Evolutionary conservation across 2,113 vertebrate species (phyloP), one percentile per base, ranked within the genome.

Genomic region (Oryzias melastigma): DNA sequence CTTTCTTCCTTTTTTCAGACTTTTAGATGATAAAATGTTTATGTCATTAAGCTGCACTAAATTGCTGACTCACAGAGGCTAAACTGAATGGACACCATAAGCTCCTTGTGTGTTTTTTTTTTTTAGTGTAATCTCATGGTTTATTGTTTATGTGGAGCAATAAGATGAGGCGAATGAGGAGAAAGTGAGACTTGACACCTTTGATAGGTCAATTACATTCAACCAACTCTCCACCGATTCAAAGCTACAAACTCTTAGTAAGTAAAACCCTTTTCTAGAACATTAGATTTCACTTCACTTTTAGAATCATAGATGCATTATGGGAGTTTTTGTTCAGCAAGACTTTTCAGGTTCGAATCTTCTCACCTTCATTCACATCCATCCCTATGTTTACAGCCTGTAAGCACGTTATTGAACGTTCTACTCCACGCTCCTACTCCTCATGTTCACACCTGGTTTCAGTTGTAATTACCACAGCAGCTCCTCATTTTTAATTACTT

Each of bases 11-110:
- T 49, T 40, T 42, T 46, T 43, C 5, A 14, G 43, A 45, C 1
- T 5, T 60, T 49, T 35, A 29, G 47, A 65, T 57, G 57, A 81
- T 73, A 48, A 75, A 75, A 73, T 50, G 66, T 59, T 78, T 58
- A 75, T 57, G 62, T 61, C 68, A 73, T 68, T 62, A 72, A 83
- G 70, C 69, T 80, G 65, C 55, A 24, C 82, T 75, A 49, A 43
- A 58, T 62, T 60, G 14, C 13, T 0, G 1, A 68, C 47, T 52
- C 68, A 15, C 6, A 63, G 46, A 49, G 58, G 57, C 52, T 46
- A 63, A 75, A 77, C 20, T 77, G 50, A 78, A 82, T 68, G 49
- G 52, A 77, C 63, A 73, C 77, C 64, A 75, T 85, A 73, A 78
- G 73, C 65, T 52, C 49, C 61, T 77, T 78, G 74, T 86, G 65